Conservation (phyloP, 2,888 invertebrate genomes). For the Blera fallax region DNA sequence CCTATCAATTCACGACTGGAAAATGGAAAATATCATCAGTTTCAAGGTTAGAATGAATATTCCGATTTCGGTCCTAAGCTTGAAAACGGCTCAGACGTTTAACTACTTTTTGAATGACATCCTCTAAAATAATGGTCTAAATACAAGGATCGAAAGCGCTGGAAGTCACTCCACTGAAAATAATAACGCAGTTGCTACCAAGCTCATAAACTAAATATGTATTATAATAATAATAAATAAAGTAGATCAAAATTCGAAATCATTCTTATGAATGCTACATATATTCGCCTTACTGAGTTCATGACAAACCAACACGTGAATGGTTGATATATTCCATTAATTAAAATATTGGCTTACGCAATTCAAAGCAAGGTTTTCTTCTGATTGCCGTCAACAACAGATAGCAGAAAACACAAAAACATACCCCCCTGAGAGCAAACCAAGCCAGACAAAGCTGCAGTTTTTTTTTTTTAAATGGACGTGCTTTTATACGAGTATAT, state of each 20-base stretch:
- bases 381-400: conserved; percentile 14
- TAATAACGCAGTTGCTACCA: no score
- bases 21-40: no score
- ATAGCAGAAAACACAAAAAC: conserved; percentile 24
- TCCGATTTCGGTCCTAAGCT: no score
- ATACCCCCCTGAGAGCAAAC: conserved; percentile 34
- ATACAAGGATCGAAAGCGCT: no score
- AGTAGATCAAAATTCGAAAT: neutral
- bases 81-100: no score
- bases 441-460: neutral
- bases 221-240: neutral
- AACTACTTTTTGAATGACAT: no score
- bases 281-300: neutral
- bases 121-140: no score
- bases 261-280: neutral
- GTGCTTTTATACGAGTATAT: neutral
- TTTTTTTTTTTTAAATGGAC: neutral
- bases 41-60: no score
- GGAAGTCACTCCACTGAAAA: no score
- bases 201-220: no score
- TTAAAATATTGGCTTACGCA: conserved; percentile 32
- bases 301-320: neutral
- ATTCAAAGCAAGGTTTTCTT: conserved; percentile 12
- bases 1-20: no score
- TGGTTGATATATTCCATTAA: neutral